Conservation (phyloP, 1,140 invertebrate genomes). For the Pseudobourletiella spinata region DNA sequence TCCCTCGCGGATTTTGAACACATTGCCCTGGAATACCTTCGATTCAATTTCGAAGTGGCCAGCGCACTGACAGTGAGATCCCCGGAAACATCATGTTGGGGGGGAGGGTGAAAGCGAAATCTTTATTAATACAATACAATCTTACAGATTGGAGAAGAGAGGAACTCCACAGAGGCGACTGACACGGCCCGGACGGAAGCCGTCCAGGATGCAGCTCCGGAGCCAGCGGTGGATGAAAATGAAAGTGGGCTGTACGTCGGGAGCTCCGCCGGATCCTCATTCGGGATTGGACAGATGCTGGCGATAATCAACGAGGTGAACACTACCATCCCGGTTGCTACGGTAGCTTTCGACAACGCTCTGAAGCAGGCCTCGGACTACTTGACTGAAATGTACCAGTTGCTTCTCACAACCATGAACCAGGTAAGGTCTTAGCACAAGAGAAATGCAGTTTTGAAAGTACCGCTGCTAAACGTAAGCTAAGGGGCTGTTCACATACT, state of each 20-base stretch:
- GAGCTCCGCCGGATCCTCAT: not conserved
- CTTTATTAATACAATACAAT: too few species aligned
- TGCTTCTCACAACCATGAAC: not conserved
- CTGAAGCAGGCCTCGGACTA: not conserved
- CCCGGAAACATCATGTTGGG: too few species aligned
- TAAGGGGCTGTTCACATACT: too few species aligned
- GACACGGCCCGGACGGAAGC: too few species aligned
- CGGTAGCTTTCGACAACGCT: not conserved
- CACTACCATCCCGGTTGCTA: not conserved
- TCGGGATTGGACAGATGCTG: constrained; percentile 5
- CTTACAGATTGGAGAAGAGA: too few species aligned
- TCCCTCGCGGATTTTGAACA: not conserved
- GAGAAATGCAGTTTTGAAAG: too few species aligned
- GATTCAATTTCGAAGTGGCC: not conserved
- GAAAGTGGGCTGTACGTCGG: not conserved
- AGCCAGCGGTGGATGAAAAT: too few species aligned
- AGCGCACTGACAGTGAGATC: not conserved
- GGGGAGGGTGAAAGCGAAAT: too few species aligned
- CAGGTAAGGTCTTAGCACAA: not conserved
- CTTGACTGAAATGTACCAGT: not conserved
- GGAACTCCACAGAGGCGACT: too few species aligned
- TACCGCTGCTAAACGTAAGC: too few species aligned
- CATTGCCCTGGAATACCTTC: not conserved
- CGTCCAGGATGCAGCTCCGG: too few species aligned
- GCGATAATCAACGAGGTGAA: constrained; percentile 1